Evolutionary conservation across 2,797 vertebrate species (phyloP).

Genomic region (Chaetophractus vellerosus): DNA sequence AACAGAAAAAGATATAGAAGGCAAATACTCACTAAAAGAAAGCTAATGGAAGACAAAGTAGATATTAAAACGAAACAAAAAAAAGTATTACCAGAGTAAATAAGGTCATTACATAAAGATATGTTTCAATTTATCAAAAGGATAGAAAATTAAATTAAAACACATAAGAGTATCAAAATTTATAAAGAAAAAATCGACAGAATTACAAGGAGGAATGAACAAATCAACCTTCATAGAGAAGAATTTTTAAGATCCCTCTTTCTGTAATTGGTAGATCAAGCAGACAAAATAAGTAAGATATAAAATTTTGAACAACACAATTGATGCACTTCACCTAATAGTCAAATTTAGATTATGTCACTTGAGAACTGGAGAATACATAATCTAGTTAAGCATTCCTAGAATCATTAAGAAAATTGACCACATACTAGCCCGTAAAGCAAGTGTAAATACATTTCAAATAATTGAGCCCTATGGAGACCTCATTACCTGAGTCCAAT

Average conservation of each 20-base stretch:
- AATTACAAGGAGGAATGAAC: neutral
- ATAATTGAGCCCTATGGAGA: neutral
- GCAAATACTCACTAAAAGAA: neutral
- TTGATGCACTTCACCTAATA: neutral
- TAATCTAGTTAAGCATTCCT: neutral
- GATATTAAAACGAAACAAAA: neutral
- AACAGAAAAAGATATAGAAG: neutral
- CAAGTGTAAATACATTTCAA: neutral
- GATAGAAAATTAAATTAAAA: neutral
- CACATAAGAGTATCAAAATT: neutral
- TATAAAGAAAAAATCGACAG: neutral
- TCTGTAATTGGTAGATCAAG: neutral
- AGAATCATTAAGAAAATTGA: constrained; percentile 24
- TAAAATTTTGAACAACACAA: neutral
- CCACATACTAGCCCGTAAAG: neutral
- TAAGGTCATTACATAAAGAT: neutral
- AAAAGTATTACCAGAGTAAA: neutral
- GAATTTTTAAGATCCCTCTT: neutral
- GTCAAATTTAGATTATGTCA: neutral
- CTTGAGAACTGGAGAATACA: neutral
- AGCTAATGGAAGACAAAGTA: neutral
- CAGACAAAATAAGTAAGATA: neutral
- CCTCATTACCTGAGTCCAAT: neutral
- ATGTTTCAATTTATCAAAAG: neutral
- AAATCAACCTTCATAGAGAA: neutral